These are phyloP conservation scores for Drosophila nasuta DNA, from an alignment of 1,140 invertebrate species.

Conservation along the genomic window DNA sequence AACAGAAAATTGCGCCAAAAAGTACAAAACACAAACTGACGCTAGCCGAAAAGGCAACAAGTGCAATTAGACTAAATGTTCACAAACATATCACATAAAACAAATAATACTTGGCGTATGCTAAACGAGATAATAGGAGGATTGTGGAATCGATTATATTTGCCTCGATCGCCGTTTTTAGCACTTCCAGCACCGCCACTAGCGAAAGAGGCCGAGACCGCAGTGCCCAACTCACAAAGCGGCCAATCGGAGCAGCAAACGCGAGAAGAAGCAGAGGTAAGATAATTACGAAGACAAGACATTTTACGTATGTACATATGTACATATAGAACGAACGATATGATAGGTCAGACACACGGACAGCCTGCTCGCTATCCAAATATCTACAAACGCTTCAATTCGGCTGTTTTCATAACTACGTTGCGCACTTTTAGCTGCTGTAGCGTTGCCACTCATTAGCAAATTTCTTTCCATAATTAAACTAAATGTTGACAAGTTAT, in stretches of 20 bases:
- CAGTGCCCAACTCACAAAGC: conserved; percentile 3
- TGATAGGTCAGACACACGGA: background rate
- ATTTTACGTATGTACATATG: conserved; percentile 8
- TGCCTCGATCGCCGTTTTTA: conserved; percentile 48
- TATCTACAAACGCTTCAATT: background rate
- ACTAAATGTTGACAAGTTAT: background rate
- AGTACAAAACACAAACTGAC: conserved; percentile 12
- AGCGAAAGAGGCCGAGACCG: conserved; percentile 4
- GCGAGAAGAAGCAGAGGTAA: conserved; percentile 62
- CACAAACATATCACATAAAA: conserved; percentile 28
- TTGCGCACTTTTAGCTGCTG: conserved; percentile 12
- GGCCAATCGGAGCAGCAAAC: background rate
- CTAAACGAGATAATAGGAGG: conserved; percentile 55
- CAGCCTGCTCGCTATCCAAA: conserved; percentile 36
- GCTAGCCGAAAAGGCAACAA: conserved; percentile 20
- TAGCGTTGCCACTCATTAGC: conserved; percentile 25
- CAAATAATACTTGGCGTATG: conserved; percentile 59
- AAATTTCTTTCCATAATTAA: background rate
- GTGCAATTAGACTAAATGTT: conserved; percentile 60
- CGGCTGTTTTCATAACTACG: conserved; percentile 10
- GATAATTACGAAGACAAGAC: conserved; percentile 44
- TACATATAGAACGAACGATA: no score
- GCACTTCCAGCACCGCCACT: conserved; percentile 52
- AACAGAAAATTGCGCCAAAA: conserved; percentile 65
- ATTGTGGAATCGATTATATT: conserved; percentile 61